Percentiles rank a stretch among this genome's conserved stretches.
Evolutionary conservation across 1,140 invertebrate genomes (phyloP).

Genomic region (Drosophila kohkoa): DNA sequence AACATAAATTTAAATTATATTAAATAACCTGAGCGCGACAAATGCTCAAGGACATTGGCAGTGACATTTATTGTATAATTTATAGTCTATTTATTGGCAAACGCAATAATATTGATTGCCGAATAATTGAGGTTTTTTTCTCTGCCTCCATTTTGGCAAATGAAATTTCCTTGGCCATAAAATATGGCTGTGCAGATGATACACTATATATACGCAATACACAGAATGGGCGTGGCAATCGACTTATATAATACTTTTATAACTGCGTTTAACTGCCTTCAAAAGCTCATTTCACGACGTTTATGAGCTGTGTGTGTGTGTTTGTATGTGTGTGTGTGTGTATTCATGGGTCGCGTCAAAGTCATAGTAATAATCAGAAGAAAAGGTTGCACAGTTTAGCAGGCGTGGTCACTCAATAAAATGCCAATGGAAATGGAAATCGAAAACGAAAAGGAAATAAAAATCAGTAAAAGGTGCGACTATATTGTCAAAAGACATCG

Average conservation of each 20-base stretch:
- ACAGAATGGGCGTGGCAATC: conserved; percentile 17
- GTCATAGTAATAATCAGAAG: conserved; percentile 73
- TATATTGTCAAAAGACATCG: conserved; percentile 66
- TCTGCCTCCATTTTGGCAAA: conserved; percentile 31
- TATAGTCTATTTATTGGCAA: conserved; percentile 71
- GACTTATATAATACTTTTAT: conserved; percentile 32
- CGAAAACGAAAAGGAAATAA: conserved; percentile 70
- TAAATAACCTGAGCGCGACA: conserved; percentile 56
- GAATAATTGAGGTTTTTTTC: conserved; percentile 78
- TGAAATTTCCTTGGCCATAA: conserved; percentile 56
- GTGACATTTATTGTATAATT: conserved; percentile 78
- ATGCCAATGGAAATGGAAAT: conserved; percentile 51
- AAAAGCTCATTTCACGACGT: conserved; percentile 55
- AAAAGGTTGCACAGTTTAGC: conserved; percentile 61
- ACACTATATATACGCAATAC: conserved; percentile 8
- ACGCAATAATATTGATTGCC: conserved; percentile 76
- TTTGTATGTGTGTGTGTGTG: not conserved
- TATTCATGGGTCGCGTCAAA: conserved; percentile 52
- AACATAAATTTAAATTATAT: conserved; percentile 82
- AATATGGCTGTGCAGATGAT: conserved; percentile 11
- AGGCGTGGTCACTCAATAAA: conserved; percentile 75
- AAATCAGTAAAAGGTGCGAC: conserved; percentile 79
- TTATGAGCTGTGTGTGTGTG: conserved; percentile 48
- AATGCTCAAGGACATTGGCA: conserved; percentile 66
- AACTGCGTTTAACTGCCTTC: conserved; percentile 57